Percentiles rank a stretch among this genome's conserved stretches.
These are phyloP conservation scores for Caenorhabditis drosophilae DNA, from an alignment of 2,888 invertebrate genomes.

Conservation along the genomic window DNA sequence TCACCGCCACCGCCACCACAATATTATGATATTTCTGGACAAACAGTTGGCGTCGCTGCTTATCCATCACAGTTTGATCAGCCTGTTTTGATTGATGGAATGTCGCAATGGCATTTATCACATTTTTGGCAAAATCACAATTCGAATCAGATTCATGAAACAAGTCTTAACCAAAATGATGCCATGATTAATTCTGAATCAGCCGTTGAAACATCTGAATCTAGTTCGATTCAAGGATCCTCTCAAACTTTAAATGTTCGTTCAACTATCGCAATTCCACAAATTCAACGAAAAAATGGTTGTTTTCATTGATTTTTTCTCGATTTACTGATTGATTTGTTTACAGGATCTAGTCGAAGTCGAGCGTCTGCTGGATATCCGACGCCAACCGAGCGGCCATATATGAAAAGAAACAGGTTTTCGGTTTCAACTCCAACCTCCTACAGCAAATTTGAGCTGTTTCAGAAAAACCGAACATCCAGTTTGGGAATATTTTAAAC, in stretches of 20 bases:
- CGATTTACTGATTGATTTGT: too few species aligned
- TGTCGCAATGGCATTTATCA: slow-evolving; percentile 20
- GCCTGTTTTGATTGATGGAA: background rate
- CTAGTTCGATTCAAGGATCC: slow-evolving; percentile 14
- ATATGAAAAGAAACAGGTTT: slow-evolving; percentile 53
- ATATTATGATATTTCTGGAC: background rate
- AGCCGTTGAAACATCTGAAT: too few species aligned
- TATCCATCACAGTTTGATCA: too few species aligned
- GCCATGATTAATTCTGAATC: too few species aligned
- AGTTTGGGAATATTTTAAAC: slow-evolving; percentile 57
- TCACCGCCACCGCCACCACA: background rate
- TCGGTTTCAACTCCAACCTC: too few species aligned
- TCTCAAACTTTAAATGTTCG: slow-evolving; percentile 20
- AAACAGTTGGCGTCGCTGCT: too few species aligned
- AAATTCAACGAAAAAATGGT: background rate
- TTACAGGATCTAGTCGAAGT: background rate
- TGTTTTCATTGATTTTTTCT: background rate
- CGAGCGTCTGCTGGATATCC: background rate
- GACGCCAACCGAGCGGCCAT: slow-evolving; percentile 32
- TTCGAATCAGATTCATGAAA: too few species aligned
- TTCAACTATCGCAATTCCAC: slow-evolving; percentile 6
- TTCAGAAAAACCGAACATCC: slow-evolving; percentile 56
- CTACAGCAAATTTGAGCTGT: too few species aligned
- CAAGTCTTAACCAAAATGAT: too few species aligned
- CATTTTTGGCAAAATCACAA: slow-evolving; percentile 23